A percentile compares a stretch with the other conserved stretches of the same genome.
Evolutionary conservation across 2,113 vertebrate species (phyloP).

Genomic region (Danio rerio): DNA sequence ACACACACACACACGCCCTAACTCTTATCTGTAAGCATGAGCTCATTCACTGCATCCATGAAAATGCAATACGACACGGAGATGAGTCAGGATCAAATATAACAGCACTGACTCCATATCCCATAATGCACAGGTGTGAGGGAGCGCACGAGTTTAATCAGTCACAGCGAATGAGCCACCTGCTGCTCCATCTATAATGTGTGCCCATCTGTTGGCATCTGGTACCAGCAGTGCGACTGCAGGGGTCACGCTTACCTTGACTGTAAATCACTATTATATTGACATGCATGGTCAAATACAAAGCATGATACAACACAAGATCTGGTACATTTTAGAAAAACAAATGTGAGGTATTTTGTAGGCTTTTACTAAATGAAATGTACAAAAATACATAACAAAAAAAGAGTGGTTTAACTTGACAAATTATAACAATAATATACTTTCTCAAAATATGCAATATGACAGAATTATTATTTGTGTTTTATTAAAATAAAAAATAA

Average conservation of each 20-base stretch:
- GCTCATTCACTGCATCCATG: not conserved
- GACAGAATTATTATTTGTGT: too few species aligned
- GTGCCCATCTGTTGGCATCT: conserved; percentile 3
- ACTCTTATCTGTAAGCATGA: not conserved
- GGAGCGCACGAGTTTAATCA: conserved; percentile 17
- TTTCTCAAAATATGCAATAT: too few species aligned
- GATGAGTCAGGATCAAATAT: not conserved
- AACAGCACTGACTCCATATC: conserved; percentile 12
- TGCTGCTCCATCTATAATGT: not conserved
- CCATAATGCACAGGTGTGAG: conserved; percentile 28
- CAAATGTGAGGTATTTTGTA: too few species aligned
- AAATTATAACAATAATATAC: too few species aligned
- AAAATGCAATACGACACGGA: conserved; percentile 7
- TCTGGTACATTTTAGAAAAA: too few species aligned
- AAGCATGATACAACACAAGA: too few species aligned
- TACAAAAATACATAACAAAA: too few species aligned
- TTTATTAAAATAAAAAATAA: too few species aligned
- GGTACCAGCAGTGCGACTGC: not conserved
- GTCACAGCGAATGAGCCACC: conserved; percentile 29
- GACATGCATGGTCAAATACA: too few species aligned
- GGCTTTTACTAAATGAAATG: too few species aligned
- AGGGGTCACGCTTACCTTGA: not conserved
- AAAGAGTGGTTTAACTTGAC: too few species aligned
- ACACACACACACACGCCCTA: conserved; percentile 2
- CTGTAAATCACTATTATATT: not conserved